Evolutionary conservation across 2,113 vertebrate genomes (phyloP), one percentile per base, ranked within the genome.

Genomic region (Scomber colias): DNA sequence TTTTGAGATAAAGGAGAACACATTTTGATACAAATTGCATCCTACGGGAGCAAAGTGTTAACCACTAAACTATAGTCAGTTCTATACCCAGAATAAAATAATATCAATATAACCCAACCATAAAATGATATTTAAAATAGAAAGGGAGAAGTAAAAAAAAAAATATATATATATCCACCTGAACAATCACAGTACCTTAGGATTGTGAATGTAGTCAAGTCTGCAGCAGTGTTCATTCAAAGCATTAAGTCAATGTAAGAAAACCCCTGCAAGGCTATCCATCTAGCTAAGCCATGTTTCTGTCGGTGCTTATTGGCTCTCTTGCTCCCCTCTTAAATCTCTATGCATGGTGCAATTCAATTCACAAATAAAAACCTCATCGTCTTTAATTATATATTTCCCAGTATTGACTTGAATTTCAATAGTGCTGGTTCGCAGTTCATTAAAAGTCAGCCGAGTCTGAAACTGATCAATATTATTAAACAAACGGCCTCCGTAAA

Each of bases 401-500:
- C 87, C 55, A 54, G 66, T 94, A 94, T 95, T 94, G 93, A 92
- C 89, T 84, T 56, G 79, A 72, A 87, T 89, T 91, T 90, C 86
- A 84, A 77, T 87, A 87, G 68, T 69, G 81, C 83, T 82, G 77
- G 77, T 92, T 92, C 70, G 73, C 91, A 93, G 83, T 93, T 94
- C 92, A 92, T 95, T 94, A 94, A 93, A 92, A 94, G 77, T 90
- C 90, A 93, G 86, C 69, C 66, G 65, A 85, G 84, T 93, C 87
- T 94, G 88, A 92, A 94, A 92, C 82, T 88, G 82, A 88, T 93
- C 90, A 93, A 93, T 95, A 93, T 89, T 72, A 90, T 91, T 91
- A 92, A 89, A 94, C 89, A 89, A 93, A 92, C 66, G 44, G 82
- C 77, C 82, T 90, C 68, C 59, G 70, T 65, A 63, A 68, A 87